Evolutionary conservation across 1,140 invertebrate species (phyloP).

Genomic region (Sweltsa coloradensis): DNA sequence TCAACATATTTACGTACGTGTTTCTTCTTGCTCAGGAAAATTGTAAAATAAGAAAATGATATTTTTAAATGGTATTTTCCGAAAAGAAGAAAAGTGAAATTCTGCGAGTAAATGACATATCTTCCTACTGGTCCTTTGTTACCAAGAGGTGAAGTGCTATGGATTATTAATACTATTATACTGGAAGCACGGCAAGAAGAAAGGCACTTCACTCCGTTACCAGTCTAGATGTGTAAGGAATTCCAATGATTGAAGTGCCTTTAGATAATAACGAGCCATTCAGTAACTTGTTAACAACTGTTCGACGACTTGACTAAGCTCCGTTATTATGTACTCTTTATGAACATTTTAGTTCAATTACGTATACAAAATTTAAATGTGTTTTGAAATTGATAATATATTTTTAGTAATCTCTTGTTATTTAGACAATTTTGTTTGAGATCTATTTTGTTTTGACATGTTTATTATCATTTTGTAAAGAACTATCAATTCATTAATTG

Average conservation of each 20-base stretch:
- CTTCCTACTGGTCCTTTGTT: slow-evolving; percentile 14
- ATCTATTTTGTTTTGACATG: slow-evolving; percentile 1
- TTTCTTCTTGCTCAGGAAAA: slow-evolving; percentile 14
- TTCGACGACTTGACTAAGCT: too few species aligned
- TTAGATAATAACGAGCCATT: slow-evolving; percentile 9
- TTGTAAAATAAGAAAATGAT: not conserved
- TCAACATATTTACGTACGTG: not conserved
- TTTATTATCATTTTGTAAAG: slow-evolving; percentile 1
- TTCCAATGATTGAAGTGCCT: slow-evolving; percentile 16
- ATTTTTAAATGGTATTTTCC: slow-evolving; percentile 9
- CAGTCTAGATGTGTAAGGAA: slow-evolving; percentile 9
- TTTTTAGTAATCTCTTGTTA: too few species aligned
- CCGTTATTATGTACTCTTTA: too few species aligned
- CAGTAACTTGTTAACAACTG: too few species aligned
- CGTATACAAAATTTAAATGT: too few species aligned
- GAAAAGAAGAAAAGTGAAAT: slow-evolving; percentile 3
- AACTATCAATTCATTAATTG: too few species aligned
- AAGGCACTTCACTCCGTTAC: slow-evolving; percentile 15
- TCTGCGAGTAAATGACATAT: slow-evolving; percentile 14
- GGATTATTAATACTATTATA: slow-evolving; percentile 2
- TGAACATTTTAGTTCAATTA: too few species aligned
- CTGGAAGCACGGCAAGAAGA: slow-evolving; percentile 2
- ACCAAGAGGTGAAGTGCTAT: slow-evolving; percentile 15
- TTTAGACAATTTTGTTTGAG: not conserved
- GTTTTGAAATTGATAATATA: too few species aligned